phyloP scores from a whole-genome alignment of 2,888 invertebrate genomes.

The Hirtodrosophila cameraria region DNA sequence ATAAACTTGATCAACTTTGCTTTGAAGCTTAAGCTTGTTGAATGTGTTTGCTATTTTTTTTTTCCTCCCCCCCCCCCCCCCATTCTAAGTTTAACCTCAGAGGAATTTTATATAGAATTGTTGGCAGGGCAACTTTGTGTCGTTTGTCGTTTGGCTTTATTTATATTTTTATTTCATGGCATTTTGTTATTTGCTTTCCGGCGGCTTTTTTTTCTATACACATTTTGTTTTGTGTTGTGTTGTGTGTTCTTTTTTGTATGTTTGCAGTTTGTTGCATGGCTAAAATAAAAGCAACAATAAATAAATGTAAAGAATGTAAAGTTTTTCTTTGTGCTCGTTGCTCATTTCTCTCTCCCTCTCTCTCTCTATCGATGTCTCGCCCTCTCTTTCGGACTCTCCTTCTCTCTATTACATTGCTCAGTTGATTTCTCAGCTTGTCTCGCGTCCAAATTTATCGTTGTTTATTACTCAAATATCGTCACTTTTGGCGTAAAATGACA shows the following conservation, averaged over 20 bases:
- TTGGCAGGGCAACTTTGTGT: slow-evolving; percentile 15
- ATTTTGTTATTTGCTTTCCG: slow-evolving; percentile 17
- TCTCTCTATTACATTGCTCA: too few relatives aligned
- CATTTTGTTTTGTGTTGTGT: not conserved
- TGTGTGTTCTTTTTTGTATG: not conserved
- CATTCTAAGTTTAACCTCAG: too few relatives aligned
- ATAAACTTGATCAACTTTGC: too few relatives aligned
- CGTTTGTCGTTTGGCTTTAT: slow-evolving; percentile 8
- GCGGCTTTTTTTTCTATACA: not conserved
- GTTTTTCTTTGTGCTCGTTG: too few relatives aligned
- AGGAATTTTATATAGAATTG: too few relatives aligned
- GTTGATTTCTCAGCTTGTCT: slow-evolving; percentile 17
- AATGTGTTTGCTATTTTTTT: too few relatives aligned
- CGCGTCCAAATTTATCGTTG: slow-evolving; percentile 22
- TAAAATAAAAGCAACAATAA: slow-evolving; percentile 1
- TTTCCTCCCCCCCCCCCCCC: too few relatives aligned
- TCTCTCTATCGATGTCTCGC: too few relatives aligned
- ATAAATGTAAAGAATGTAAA: not conserved
- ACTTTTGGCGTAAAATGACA: slow-evolving; percentile 46
- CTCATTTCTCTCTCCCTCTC: too few relatives aligned
- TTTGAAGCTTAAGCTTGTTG: too few relatives aligned
- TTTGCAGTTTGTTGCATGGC: slow-evolving; percentile 5
- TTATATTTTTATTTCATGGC: slow-evolving; percentile 10
- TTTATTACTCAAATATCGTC: slow-evolving; percentile 55
- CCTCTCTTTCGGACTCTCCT: too few relatives aligned